phyloP scores from a whole-genome alignment of 2,113 vertebrate genomes.

The Rattus rattus region DNA sequence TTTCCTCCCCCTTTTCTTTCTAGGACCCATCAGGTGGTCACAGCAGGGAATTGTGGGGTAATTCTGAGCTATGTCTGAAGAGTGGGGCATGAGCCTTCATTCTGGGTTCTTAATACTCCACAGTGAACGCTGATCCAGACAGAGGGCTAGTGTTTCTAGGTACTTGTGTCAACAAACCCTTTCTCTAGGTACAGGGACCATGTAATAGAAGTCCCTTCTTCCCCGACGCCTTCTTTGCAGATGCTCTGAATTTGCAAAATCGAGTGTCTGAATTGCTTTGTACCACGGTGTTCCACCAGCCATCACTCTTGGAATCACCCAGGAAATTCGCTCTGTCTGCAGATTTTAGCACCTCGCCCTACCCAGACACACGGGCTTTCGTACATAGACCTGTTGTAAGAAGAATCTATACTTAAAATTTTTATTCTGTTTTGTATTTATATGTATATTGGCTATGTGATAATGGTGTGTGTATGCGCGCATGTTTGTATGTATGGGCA shows the following conservation, averaged over 20 bases:
- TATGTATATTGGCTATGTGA: not conserved
- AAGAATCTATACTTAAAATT: not conserved
- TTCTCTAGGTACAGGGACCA: not conserved
- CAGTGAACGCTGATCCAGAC: not conserved
- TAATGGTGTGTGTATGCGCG: not conserved
- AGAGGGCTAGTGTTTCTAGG: not conserved
- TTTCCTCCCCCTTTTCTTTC: not conserved
- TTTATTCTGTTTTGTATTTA: not conserved
- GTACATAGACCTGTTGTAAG: not conserved
- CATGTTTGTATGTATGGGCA: not conserved
- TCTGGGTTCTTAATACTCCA: conserved; percentile 21
- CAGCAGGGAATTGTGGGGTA: not conserved
- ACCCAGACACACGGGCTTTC: not conserved
- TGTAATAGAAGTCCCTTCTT: not conserved
- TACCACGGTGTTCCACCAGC: not conserved
- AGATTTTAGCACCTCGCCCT: not conserved
- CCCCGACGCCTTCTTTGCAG: not conserved
- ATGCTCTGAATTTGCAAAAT: not conserved
- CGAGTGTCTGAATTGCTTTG: not conserved
- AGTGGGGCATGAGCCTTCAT: not conserved
- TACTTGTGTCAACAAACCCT: not conserved
- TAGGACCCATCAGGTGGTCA: not conserved
- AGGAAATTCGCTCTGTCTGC: not conserved
- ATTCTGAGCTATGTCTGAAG: conserved; percentile 18
- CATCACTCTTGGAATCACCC: not conserved